Evolutionary conservation across 2,888 invertebrate species (phyloP), one percentile per base, ranked within the genome.

Genomic region (Actias luna): DNA sequence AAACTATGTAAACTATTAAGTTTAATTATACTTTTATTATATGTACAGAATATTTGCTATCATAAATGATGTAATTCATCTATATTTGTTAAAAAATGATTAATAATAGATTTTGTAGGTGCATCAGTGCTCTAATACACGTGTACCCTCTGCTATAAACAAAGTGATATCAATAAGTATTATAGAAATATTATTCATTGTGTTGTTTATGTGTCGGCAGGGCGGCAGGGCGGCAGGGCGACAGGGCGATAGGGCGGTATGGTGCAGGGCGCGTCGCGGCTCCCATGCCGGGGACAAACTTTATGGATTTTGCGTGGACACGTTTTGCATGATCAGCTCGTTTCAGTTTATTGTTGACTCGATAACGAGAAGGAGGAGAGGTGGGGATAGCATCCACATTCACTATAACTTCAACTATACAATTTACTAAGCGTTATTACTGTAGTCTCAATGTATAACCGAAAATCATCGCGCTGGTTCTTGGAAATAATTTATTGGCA

Each of bases 251-350:
- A 5, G 33, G 33, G 8, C 33, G 33, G 33, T 7, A n/a, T n/a
- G n/a, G n/a, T n/a, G n/a, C n/a, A n/a, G n/a, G n/a, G n/a, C n/a
- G 22, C 46, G 22, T 12, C 10, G 46, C 46, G 7, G 39, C 16
- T 8, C 46, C 12, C 22, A 8, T 2, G 2, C 46, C 22, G 46
- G 22, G 46, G 25, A 10, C 46, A 12, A 25, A 25, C 46, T 52
- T 52, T 61, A 39, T 50, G 8, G 3, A 46, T 25, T 46, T 60
- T 55, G 60, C 55, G 36, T 42, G 31, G 33, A 61, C 66, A 58
- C 67, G 71, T 71, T 77, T 75, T 78, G 79, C 84, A 83, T 83
- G 82, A 73, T 83, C 82, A 79, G 82, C 81, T 31, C 73, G 57
- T 33, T 55, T 58, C 31, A 25, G 57, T 58, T 74, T 74, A 76